Percentiles rank a stretch among this genome's conserved stretches.
Conservation (phyloP, 2,113 vertebrate genomes). For the Synchiropus splendidus region DNA sequence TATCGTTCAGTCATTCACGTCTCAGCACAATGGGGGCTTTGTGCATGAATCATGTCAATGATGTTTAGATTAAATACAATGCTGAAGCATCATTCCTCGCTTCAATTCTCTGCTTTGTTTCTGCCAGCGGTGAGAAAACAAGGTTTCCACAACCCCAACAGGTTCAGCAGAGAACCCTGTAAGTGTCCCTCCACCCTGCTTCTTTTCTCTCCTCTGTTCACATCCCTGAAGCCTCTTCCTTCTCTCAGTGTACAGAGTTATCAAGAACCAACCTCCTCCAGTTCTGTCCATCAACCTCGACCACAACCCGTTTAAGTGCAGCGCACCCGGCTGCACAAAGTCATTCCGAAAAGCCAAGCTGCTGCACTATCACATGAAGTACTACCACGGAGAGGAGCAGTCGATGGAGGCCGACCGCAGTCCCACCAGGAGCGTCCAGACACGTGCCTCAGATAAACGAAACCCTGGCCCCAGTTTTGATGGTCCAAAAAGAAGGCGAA, state of each 20-base stretch:
- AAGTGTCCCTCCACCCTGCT: constrained; percentile 27
- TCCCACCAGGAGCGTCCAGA: constrained; percentile 75
- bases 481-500: constrained; percentile 75
- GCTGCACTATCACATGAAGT: constrained; percentile 96
- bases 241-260: constrained; percentile 77
- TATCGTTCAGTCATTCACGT: too few relatives aligned
- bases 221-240: not conserved
- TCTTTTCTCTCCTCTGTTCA: not conserved
- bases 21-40: too few relatives aligned
- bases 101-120: constrained; percentile 11
- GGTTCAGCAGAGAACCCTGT: constrained; percentile 75
- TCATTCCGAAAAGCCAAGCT: constrained; percentile 94
- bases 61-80: too few relatives aligned
- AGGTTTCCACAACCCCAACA: constrained; percentile 70
- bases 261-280: constrained; percentile 74
- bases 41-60: too few relatives aligned
- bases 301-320: constrained; percentile 91
- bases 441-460: constrained; percentile 76
- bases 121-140: constrained; percentile 64
- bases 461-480: constrained; percentile 50
- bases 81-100: too few relatives aligned
- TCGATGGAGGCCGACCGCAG: constrained; percentile 69
- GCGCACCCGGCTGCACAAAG: constrained; percentile 84
- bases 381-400: constrained; percentile 89
- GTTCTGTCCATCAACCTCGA: constrained; percentile 80